A percentile compares a stretch with the other conserved stretches of the same genome.
These are phyloP conservation scores for Charaxes varanes DNA, from an alignment of 1,140 invertebrate species.

Conservation along the genomic window DNA sequence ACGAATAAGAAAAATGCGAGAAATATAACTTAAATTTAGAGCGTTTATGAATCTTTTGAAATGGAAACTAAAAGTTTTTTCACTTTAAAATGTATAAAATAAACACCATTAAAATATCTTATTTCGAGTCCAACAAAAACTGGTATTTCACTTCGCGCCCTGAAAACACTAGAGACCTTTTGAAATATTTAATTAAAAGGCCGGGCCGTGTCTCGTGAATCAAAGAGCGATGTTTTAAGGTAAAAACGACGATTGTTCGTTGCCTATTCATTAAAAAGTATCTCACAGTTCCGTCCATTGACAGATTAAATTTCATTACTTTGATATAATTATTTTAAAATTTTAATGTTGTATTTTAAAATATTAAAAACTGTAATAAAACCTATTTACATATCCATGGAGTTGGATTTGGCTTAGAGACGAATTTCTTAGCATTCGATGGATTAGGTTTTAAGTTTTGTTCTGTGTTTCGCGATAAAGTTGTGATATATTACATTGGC, in stretches of 20 bases:
- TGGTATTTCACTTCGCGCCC: conserved; percentile 20
- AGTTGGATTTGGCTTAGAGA: too few species aligned
- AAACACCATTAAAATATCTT: conserved; percentile 17
- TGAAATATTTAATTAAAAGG: conserved; percentile 43
- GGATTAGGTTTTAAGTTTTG: too few species aligned
- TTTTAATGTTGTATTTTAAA: too few species aligned
- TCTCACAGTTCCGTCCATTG: neutral
- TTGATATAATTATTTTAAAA: too few species aligned
- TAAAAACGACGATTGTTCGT: conserved; percentile 22
- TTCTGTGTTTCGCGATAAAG: too few species aligned
- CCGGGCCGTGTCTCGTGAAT: conserved; percentile 35
- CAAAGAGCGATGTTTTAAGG: conserved; percentile 38
- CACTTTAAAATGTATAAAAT: neutral
- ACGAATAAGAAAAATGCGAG: too few species aligned
- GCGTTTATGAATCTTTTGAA: neutral
- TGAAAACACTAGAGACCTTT: conserved; percentile 20
- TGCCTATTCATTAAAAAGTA: conserved; percentile 27
- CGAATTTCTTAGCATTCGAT: too few species aligned
- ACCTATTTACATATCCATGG: too few species aligned
- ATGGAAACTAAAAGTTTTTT: neutral
- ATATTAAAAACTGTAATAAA: too few species aligned
- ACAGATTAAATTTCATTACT: too few species aligned
- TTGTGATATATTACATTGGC: too few species aligned
- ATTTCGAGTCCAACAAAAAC: conserved; percentile 29
- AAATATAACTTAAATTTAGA: too few species aligned